Evolutionary conservation across 2,888 invertebrate genomes (phyloP).

Genomic region (Glyphotaelius pellucidus): DNA sequence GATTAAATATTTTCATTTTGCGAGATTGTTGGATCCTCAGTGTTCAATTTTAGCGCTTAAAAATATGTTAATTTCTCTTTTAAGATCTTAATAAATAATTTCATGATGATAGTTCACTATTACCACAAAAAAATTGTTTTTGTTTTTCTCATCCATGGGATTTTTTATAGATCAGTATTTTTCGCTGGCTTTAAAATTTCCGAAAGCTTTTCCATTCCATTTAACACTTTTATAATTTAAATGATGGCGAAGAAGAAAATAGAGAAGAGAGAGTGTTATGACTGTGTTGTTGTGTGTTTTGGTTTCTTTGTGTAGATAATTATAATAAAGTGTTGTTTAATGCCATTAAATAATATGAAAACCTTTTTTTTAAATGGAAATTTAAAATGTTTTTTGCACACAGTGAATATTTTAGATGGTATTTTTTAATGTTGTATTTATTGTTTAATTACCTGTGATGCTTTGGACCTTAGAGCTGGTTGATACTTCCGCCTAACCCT

Average conservation of each 20-base stretch:
- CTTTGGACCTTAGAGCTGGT: conserved; percentile 90
- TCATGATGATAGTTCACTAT: neutral
- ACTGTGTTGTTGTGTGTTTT: neutral
- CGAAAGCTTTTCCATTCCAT: neutral
- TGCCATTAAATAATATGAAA: neutral
- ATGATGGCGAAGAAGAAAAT: neutral
- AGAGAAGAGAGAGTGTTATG: neutral
- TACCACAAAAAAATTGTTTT: neutral
- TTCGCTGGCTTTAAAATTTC: neutral
- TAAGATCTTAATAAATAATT: neutral
- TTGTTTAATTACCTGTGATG: conserved; percentile 84
- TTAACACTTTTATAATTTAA: neutral
- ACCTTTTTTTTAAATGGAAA: neutral
- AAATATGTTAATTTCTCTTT: neutral
- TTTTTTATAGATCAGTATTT: neutral
- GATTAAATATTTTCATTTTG: too few species aligned
- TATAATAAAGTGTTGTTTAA: neutral
- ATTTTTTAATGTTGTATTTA: neutral
- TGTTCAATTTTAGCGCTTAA: too few species aligned
- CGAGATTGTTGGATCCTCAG: too few species aligned
- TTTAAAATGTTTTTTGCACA: neutral
- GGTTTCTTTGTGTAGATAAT: neutral
- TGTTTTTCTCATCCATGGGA: neutral
- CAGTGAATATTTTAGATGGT: neutral
- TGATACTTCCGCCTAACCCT: conserved; percentile 89